Percentiles rank a stretch among this genome's conserved stretches.
These are phyloP conservation scores for Cinara cedri DNA, from an alignment of 2,888 invertebrate species.

Conservation along the genomic window DNA sequence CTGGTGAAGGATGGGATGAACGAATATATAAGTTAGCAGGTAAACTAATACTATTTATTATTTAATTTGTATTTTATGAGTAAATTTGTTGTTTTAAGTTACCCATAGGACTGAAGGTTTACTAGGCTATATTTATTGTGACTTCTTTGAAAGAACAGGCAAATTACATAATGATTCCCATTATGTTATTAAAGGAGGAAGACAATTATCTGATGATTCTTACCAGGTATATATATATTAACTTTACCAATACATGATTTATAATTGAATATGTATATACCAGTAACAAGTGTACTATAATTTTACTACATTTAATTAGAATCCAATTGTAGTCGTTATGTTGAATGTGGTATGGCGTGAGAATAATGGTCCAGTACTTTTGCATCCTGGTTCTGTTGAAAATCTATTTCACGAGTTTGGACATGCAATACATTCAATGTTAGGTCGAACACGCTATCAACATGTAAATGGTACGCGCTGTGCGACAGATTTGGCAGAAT, in stretches of 20 bases:
- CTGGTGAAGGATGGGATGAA: conserved; percentile 85
- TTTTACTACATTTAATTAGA: conserved; percentile 63
- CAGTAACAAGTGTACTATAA: not conserved
- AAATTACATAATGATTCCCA: conserved; percentile 98
- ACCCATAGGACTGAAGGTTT: conserved; percentile 79
- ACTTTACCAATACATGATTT: conserved; percentile 10
- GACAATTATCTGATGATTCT: conserved; percentile 74
- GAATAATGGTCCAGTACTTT: conserved; percentile 77
- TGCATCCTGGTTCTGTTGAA: conserved; percentile 86
- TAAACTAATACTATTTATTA: conserved; percentile 58
- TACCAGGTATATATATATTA: conserved; percentile 73
- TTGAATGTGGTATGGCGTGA: conserved; percentile 81
- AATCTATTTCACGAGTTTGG: conserved; percentile 99
- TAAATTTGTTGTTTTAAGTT: conserved; percentile 66
- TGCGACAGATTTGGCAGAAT: conserved; percentile 97
- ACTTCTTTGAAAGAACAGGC: conserved; percentile 88
- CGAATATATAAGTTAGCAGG: conserved; percentile 89
- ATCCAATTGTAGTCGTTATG: conserved; percentile 92
- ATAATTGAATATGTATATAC: conserved; percentile 2
- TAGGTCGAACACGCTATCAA: conserved; percentile 92
- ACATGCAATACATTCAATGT: conserved; percentile 98
- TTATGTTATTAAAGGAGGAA: conserved; percentile 96
- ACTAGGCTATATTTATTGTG: conserved; percentile 95
- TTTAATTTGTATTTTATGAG: not conserved
- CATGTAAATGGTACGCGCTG: conserved; percentile 98